Conservation (phyloP, 2,797 vertebrate genomes). For the Phataginus tricuspis region DNA sequence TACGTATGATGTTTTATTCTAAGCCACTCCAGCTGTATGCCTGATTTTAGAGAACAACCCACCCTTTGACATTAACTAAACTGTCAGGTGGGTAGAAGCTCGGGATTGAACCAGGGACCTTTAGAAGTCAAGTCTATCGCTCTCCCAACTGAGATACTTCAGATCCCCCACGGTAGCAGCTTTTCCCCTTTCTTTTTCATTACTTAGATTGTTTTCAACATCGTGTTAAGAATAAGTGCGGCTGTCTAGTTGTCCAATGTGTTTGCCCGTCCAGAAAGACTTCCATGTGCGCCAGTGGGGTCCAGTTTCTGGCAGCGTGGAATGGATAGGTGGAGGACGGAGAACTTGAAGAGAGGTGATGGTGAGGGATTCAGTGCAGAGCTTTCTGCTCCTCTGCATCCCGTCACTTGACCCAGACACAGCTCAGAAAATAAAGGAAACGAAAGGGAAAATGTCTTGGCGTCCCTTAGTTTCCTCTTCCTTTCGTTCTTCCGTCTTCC, state of each 20-base stretch:
- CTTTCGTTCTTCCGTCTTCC: neutral
- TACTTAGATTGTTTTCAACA: neutral
- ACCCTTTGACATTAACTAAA: too few species aligned
- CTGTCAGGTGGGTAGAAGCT: too few species aligned
- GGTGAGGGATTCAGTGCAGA: neutral
- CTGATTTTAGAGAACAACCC: too few species aligned
- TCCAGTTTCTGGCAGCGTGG: neutral
- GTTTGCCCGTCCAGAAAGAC: neutral
- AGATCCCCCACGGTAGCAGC: fast-evolving
- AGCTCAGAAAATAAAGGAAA: neutral
- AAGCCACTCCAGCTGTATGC: too few species aligned
- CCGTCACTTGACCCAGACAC: neutral
- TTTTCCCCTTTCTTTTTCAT: neutral
- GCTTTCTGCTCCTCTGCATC: neutral
- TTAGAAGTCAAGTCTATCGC: conserved; percentile 68
- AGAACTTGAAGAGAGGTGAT: neutral
- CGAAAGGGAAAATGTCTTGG: neutral
- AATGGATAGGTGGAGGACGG: neutral
- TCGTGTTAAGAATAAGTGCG: neutral
- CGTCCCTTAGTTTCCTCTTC: neutral
- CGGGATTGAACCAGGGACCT: too few species aligned
- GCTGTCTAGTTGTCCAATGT: neutral
- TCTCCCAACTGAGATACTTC: conserved; percentile 81
- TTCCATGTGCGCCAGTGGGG: neutral
- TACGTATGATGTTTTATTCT: neutral